Conservation (phyloP, 2,888 invertebrate genomes). For the Dasysyrphus albostriatus region DNA sequence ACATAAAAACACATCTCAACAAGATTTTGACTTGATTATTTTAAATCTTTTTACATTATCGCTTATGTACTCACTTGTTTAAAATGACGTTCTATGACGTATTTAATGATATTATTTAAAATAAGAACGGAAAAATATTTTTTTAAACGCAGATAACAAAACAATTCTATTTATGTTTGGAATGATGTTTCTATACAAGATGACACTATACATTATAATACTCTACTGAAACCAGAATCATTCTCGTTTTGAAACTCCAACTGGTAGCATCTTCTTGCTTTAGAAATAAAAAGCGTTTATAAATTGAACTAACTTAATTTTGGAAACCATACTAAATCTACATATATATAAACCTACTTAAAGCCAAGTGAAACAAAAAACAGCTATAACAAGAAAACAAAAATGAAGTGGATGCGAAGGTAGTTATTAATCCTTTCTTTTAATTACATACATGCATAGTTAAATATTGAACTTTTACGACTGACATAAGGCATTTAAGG, state of each 20-base stretch:
- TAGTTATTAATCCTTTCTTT: slow-evolving; percentile 11
- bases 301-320: not conserved
- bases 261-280: not conserved
- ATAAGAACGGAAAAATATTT: not conserved
- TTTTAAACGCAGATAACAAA: not conserved
- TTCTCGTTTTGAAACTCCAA: not conserved
- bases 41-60: not conserved
- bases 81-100: slow-evolving; percentile 1
- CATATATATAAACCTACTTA: not conserved
- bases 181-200: slow-evolving; percentile 42
- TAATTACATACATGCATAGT: too few relatives aligned
- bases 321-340: not conserved
- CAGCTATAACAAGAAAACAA: not conserved
- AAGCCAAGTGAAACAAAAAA: not conserved
- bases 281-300: not conserved
- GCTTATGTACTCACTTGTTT: not conserved
- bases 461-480: not conserved
- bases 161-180: slow-evolving; percentile 10
- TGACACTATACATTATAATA: not conserved
- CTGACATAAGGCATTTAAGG: too few relatives aligned
- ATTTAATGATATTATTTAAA: not conserved
- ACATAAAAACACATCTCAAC: too few relatives aligned
- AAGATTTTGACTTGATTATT: not conserved
- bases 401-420: slow-evolving; percentile 62
- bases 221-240: slow-evolving; percentile 3